Evolutionary conservation across 2,888 invertebrate species (phyloP).

Genomic region (Dexiosoma caninum): DNA sequence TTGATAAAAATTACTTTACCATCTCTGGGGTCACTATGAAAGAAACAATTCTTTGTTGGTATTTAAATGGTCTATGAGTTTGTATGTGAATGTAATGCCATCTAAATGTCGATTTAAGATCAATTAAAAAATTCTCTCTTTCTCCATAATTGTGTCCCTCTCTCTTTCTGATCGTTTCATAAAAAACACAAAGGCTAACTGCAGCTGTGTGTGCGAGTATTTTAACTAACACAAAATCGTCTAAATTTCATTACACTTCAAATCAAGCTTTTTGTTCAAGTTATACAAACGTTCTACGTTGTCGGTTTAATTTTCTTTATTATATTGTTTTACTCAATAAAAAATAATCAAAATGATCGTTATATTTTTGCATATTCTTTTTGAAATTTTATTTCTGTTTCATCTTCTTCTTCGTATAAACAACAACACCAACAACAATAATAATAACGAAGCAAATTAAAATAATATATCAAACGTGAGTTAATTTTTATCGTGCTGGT

Average conservation of each 20-base stretch:
- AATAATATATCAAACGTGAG: conserved; percentile 4
- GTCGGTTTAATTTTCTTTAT: conserved; percentile 26
- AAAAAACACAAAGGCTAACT: conserved; percentile 4
- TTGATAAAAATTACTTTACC: background rate
- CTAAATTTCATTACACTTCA: conserved; percentile 35
- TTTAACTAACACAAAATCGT: conserved; percentile 38
- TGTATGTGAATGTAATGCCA: background rate
- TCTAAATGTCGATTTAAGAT: conserved; percentile 17
- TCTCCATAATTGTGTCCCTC: background rate
- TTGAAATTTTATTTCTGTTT: conserved; percentile 2
- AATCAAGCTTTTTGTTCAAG: conserved; percentile 41
- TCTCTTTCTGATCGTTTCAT: conserved; percentile 24
- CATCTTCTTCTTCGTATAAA: conserved; percentile 21
- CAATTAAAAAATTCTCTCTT: conserved; percentile 15
- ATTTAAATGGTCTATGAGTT: background rate
- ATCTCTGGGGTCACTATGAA: background rate
- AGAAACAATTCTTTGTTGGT: background rate
- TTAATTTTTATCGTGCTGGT: conserved; percentile 9
- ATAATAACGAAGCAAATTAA: conserved; percentile 8
- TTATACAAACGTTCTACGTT: conserved; percentile 26
- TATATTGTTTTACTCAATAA: background rate
- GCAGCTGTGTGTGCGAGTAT: background rate
- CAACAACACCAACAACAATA: too few relatives aligned
- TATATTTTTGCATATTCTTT: conserved; percentile 9
- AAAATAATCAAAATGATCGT: background rate